Percentiles rank a stretch among this genome's conserved stretches.
These are phyloP conservation scores for Synanceia verrucosa DNA, from an alignment of 2,797 vertebrate genomes.

Conservation along the genomic window DNA sequence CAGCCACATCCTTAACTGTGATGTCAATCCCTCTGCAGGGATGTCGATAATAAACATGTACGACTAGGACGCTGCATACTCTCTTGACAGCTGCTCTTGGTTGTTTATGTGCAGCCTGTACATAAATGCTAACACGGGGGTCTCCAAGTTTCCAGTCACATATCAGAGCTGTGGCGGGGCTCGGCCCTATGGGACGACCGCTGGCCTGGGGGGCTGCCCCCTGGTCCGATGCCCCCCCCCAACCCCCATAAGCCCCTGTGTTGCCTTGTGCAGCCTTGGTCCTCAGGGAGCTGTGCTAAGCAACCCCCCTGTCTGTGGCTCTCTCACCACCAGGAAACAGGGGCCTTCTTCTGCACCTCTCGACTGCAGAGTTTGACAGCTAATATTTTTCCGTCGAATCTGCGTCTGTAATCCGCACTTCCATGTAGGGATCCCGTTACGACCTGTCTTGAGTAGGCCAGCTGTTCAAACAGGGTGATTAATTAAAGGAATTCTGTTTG, in stretches of 20 bases:
- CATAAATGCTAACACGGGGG: constrained; percentile 70
- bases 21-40: constrained; percentile 65
- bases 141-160: constrained; percentile 64
- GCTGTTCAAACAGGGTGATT: constrained; percentile 99
- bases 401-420: constrained; percentile 83
- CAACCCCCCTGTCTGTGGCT: constrained; percentile 45
- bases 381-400: constrained; percentile 85
- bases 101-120: constrained; percentile 72
- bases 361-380: constrained; percentile 79
- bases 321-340: constrained; percentile 79
- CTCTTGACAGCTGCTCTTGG: constrained; percentile 66
- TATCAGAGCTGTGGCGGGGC: constrained; percentile 42
- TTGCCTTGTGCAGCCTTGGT: constrained; percentile 51
- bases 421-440: constrained; percentile 84
- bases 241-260: constrained; percentile 21
- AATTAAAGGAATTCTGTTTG: constrained; percentile 98
- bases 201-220: constrained; percentile 58
- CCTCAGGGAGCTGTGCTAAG: constrained; percentile 67
- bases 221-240: constrained; percentile 26
- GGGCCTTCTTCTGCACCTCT: constrained; percentile 77
- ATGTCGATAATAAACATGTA: constrained; percentile 75
- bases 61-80: constrained; percentile 53
- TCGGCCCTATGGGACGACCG: constrained; percentile 51
- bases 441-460: constrained; percentile 86
- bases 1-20: constrained; percentile 65